Conservation (phyloP, 2,797 vertebrate species). For the Macropodus opercularis region DNA sequence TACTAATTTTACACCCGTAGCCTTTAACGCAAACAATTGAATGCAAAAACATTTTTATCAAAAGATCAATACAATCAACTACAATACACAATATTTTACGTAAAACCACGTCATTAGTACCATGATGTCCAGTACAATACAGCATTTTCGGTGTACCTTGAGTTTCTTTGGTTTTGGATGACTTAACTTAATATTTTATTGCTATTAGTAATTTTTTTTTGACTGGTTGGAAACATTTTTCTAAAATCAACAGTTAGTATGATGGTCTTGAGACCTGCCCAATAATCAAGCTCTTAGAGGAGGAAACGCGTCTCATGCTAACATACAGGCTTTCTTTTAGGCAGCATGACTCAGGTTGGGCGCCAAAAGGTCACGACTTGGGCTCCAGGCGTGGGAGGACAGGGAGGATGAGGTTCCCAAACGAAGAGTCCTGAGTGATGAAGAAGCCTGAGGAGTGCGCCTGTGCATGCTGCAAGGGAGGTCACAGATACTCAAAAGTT, state of each 20-base stretch:
- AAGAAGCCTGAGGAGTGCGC: conserved; percentile 97
- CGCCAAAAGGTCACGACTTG: conserved; percentile 74
- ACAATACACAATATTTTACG: conserved; percentile 26
- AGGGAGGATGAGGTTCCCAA: conserved; percentile 98
- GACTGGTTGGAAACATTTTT: conserved; percentile 12
- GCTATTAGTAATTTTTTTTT: conserved; percentile 2
- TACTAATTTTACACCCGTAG: too few species aligned
- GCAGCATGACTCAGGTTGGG: not conserved
- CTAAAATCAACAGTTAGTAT: conserved; percentile 11
- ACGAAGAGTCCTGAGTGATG: conserved; percentile 98
- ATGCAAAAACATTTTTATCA: conserved; percentile 43
- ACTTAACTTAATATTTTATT: conserved; percentile 5
- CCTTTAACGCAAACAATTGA: too few species aligned
- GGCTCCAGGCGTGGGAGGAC: conserved; percentile 93
- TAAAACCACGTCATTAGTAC: not conserved
- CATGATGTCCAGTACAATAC: not conserved
- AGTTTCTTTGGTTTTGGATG: too few species aligned
- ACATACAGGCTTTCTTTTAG: not conserved
- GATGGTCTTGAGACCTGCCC: conserved; percentile 13
- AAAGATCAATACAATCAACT: conserved; percentile 25
- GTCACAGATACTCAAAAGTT: not conserved
- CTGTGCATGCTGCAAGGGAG: conserved; percentile 90
- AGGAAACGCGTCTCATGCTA: conserved; percentile 6
- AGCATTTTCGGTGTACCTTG: not conserved
- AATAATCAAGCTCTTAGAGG: conserved; percentile 29